Base-by-base conservation (phyloP, 2,113 vertebrate genomes). In the Capra hircus region DNA sequence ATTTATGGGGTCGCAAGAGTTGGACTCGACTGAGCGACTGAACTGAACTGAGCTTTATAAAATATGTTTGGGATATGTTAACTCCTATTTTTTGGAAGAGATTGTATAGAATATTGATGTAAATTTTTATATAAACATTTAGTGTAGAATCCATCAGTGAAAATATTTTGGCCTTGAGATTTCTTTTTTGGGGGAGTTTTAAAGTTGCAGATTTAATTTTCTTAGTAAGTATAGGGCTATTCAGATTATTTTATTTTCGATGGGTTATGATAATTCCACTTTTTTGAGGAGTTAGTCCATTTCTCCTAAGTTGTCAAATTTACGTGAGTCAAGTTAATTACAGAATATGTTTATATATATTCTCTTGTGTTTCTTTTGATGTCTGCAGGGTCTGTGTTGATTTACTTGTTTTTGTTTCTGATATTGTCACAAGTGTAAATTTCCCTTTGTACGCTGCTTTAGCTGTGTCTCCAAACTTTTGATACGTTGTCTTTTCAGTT, bases 51-150 rank as follows among this genome's bases (percentile, higher is more conserved):
- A 67, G 28, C 30, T 85, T 85, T 74, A 40, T 30, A 82, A 88
- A 62, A 78, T 85, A 59, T 53, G 78, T 45, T 85, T 82, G 52
- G 59, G 43, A 40, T 92, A 3, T 71, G 74, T 88, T 92, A 67
- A 64, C 6, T 67, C 28, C 27, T 89, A 12, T 55, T 28, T 57
- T 82, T 82, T 36, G 12, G 36, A 89, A 67, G 85, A 82, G 78
- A 50, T 50, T 81, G 11, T 94, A 5, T 82, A 71, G 59, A 57
- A 45, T 67, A 55, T 48, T 82, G 27, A 71, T 71, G 28, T 57
- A 67, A 71, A 33, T 62, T 80, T 27, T 64, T 55, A 55, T 86
- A n/a, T 57, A 93, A 86, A 86, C 43, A 28, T 64, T 80, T 23
- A 16, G 16, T 81, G 81, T 81, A 43, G 45, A 45, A 64, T 81